Conservation (phyloP, 2,888 invertebrate species). For the Ptilodon capucinus region DNA sequence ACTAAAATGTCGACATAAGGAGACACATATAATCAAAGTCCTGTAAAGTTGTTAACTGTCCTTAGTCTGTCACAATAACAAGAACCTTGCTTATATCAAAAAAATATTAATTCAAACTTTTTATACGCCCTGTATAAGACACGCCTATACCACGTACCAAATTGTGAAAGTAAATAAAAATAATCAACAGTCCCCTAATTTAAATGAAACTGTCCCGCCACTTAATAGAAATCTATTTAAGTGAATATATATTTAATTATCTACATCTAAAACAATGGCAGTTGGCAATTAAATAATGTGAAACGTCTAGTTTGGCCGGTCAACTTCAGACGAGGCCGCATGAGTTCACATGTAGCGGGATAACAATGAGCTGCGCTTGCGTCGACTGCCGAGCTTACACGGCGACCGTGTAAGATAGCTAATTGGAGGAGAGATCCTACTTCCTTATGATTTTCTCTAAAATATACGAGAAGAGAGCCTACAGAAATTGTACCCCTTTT, state of each 20-base stretch:
- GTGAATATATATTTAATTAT: conserved; percentile 69
- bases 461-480: neutral
- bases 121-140: too few relatives aligned
- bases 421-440: conserved; percentile 31
- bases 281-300: conserved; percentile 76
- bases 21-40: too few relatives aligned
- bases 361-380: conserved; percentile 44
- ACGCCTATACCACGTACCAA: neutral
- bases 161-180: conserved; percentile 8
- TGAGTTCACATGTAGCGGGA: conserved; percentile 54
- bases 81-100: too few relatives aligned
- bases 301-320: conserved; percentile 63
- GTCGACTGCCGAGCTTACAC: conserved; percentile 19
- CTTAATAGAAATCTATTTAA: conserved; percentile 70
- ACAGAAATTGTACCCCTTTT: too few relatives aligned
- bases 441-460: conserved; percentile 2
- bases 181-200: conserved; percentile 26
- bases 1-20: too few relatives aligned
- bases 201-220: conserved; percentile 48
- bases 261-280: conserved; percentile 68
- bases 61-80: too few relatives aligned
- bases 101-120: too few relatives aligned
- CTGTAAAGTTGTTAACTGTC: too few relatives aligned
- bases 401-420: conserved; percentile 29
- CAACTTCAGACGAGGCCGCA: conserved; percentile 62